Evolutionary conservation across 2,888 invertebrate species (phyloP), one percentile per base, ranked within the genome.

Genomic region (Prenolepis imparis): DNA sequence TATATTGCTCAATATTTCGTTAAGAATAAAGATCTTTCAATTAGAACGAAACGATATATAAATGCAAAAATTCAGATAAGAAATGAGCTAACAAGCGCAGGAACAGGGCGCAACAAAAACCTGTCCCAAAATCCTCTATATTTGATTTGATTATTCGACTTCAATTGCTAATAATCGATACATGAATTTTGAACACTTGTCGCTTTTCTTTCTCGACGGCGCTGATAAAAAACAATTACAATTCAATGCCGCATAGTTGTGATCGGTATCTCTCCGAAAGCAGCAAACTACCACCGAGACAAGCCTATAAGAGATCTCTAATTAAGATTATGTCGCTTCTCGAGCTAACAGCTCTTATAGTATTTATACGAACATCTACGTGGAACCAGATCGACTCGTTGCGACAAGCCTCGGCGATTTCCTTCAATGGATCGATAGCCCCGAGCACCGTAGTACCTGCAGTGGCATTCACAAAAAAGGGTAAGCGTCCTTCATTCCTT

Each of bases 401-500:
- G 86, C 95, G 92, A 91, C 98, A 98, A 15, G 98, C 94, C 77
- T 96, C 96, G 0, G 97, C 96, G 15, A 98, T 95, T 52, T 95
- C 95, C 0, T 95, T 94, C 28, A 98, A 93, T 15, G 97, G 96
- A 93, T 98, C 98, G 88, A 98, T 97, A 0, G 98, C 97, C 0
- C 98, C 98, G 11, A 98, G 94, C 0, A 98, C 98, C 0, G 98
- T 98, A 0, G 98, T 98, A 0, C 98, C 98, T 2, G 97, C 96
- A 0, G 97, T 97, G 0, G 97, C 97, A 89, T 97, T 97, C 0
- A 98, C 97, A 92, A 97, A 96, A 83, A 97, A 95, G 0, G 97
- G 97, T 61, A 95, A 93, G 85, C 95, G 95, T 0, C 96, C 96
- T 0, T 95, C 93, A 0, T 91, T 89, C 82, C 94, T 93, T 0